Evolutionary conservation across 2,888 invertebrate species (phyloP), one percentile per base, ranked within the genome.

Genomic region (Augiades crinisus): DNA sequence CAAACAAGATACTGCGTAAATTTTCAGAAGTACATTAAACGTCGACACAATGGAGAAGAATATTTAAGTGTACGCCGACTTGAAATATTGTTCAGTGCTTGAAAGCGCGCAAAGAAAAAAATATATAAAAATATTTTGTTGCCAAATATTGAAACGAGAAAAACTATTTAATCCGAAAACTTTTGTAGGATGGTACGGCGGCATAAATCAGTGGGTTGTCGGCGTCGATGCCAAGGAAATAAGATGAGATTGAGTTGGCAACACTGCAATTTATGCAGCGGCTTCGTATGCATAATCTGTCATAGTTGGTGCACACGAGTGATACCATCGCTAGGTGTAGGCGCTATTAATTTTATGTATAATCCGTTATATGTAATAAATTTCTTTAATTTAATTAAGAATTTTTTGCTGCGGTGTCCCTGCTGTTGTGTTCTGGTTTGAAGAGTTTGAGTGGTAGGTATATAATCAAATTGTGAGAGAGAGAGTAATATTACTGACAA

Each of bases 171-270:
- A 87, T 85, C 77, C 77, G 71, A 72, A 75, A 81, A 85, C 74
- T 87, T 87, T 81, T 79, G 83, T 88, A 85, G 86, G 87, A 84
- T 87, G 84, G 81, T 75, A 75, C 71, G 67, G 60, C 55, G 64
- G 50, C 40, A 80, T 88, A 87, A 86, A 86, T 88, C 84, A 81
- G 72, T 57, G 63, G 64, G 76, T 78, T 75, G 81, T 80, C 78
- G 65, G 76, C 67, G 72, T 78, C 83, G 87, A 88, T 85, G 88
- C 88, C 88, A 88, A 88, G 75, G 82, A 82, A 86, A 87, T 81
- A 85, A 87, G 84, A 86, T 80, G 81, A 78, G 79, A 83, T 80
- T 78, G 83, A 78, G 81, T 82, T 87, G 87, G 87, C 88, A 87
- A 78, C 81, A 75, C 63, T 68, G 75, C 68, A 64, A 63, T 68